These are phyloP conservation scores for Tenthredo livida DNA, from an alignment of 2,888 invertebrate species.

Conservation along the genomic window DNA sequence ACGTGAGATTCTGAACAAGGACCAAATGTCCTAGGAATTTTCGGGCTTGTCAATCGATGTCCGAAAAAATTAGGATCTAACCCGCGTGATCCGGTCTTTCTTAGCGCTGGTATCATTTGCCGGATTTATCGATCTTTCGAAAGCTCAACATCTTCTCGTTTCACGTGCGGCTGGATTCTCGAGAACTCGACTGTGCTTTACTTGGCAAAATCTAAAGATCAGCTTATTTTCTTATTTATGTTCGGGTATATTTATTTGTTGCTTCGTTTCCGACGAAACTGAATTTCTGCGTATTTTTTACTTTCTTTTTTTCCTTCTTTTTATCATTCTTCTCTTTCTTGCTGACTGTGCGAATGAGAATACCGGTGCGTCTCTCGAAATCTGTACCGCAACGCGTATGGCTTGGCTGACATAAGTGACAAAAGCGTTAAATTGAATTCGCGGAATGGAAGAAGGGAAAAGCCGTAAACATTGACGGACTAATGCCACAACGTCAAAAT, in stretches of 20 bases:
- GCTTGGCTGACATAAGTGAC: conserved; percentile 36
- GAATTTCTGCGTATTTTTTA: neutral
- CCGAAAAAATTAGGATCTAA: conserved; percentile 34
- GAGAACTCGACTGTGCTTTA: neutral
- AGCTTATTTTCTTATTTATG: neutral
- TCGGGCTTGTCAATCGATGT: conserved; percentile 8
- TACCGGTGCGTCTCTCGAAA: neutral
- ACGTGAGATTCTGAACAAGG: conserved; percentile 10
- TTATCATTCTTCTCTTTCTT: neutral
- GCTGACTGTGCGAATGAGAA: conserved; percentile 16
- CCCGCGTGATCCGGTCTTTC: neutral
- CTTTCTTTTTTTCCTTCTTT: no score
- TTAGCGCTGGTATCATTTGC: neutral
- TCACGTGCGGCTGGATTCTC: neutral
- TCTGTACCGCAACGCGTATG: conserved; percentile 8
- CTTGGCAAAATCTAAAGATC: neutral
- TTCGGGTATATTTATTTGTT: neutral
- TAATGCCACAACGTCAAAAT: conserved; percentile 48
- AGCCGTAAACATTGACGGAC: conserved; percentile 46
- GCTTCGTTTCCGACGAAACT: neutral
- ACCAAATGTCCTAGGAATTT: conserved; percentile 22
- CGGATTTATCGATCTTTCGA: neutral
- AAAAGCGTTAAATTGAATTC: conserved; percentile 40
- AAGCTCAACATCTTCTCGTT: neutral
- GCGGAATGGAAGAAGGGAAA: neutral